Base-by-base conservation (phyloP, 1,140 invertebrate species). In the Hylaeus volcanicus region DNA sequence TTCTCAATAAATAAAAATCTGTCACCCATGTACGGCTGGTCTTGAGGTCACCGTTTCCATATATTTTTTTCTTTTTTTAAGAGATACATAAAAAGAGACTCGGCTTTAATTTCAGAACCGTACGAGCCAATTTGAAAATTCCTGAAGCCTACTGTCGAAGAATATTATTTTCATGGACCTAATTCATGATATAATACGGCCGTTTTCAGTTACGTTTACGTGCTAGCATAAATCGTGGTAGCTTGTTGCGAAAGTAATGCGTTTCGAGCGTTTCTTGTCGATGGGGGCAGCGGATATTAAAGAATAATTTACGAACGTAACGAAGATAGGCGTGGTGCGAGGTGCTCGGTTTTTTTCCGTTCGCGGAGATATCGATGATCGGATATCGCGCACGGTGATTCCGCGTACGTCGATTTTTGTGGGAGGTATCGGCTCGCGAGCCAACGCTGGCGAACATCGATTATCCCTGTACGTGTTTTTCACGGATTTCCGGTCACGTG, bases 191-290 rank as follows among this genome's bases (percentile, higher is more conserved):
- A 51, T 26, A 51, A 68, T 48, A 26, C 45, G 11, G 6, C n/a
- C 2, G 15, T 6, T 26, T 39, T 48, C 43, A 8, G 41, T 48
- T 51, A 41, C 41, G 63, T 56, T 58, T 64, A 53, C 48, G 61
- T 1, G 39, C 39, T 6, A 9, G n/a, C 51, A n/a, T 79, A 79
- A 58, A 79, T 73, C 58, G 45, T 26, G 26, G 26, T 26, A 26
- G 12, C 58, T 63, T 14, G 51, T 15, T 72, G 48, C 60, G 61
- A 37, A 64, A 65, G 56, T 55, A 72, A 79, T 74, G 55, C 37
- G 64, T 79, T 65, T 1, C 9, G 6, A 63, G n/a, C 3, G 9
- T 45, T 51, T 45, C 48, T 64, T 41, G 61, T 41, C 56, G 56
- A n/a, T 53, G n/a, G 48, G 8, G 12, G 11, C 37, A 41, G 8